Evolutionary conservation across 1,140 invertebrate species (phyloP).

Genomic region (Anadara kagoshimensis): DNA sequence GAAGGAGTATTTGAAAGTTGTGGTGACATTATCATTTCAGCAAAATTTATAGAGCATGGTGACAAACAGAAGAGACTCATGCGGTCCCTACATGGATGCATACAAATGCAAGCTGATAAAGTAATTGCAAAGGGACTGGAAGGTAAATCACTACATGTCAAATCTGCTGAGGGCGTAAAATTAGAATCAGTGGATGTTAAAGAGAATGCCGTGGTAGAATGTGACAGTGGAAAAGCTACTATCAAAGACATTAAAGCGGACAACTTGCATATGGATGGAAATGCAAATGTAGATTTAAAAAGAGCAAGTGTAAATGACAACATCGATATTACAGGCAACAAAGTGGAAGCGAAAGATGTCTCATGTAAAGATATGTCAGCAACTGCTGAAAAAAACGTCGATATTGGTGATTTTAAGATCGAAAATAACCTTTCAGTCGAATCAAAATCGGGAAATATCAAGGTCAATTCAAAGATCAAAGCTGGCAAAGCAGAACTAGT

Average conservation of each 20-base stretch:
- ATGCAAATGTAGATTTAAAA: background rate
- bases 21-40: conserved; percentile 5
- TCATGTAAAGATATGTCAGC: background rate
- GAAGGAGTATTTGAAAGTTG: background rate
- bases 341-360: background rate
- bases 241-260: background rate
- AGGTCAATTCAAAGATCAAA: background rate
- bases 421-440: too few relatives aligned
- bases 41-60: conserved; percentile 1
- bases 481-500: background rate
- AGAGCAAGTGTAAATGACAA: background rate
- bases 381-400: too few relatives aligned
- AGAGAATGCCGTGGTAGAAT: background rate
- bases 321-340: background rate
- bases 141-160: background rate
- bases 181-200: background rate
- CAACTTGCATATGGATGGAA: background rate
- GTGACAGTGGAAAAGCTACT: background rate
- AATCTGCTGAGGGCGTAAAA: background rate
- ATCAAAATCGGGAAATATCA: background rate
- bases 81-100: background rate
- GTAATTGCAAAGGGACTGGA: background rate
- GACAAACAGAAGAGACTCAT: background rate
- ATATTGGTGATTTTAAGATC: too few relatives aligned
- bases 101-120: background rate